Base-by-base conservation (phyloP, 92 coral and sea anemone genomes). In the Phenganax marumi region DNA sequence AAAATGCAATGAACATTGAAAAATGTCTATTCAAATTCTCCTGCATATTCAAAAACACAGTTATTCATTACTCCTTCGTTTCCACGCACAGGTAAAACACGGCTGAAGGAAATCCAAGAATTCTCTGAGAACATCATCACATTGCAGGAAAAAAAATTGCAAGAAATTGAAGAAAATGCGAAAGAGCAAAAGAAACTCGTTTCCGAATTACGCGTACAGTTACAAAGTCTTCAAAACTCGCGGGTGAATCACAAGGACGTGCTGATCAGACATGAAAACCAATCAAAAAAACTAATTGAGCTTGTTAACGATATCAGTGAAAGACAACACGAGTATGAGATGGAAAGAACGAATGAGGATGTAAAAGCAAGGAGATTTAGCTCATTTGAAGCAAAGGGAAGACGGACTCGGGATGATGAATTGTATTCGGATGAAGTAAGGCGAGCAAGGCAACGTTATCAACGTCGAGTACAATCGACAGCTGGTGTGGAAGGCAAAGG, bases 171-270 rank as follows among this genome's bases (percentile, higher is more conserved):
- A 9, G 83, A 78, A 78, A 78, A 78, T 46, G 19, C 26, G 72
- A 48, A 60, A 10, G 83, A 78, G 16, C 83, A 78, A 13, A 78
- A 62, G 63, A 61, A 62, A 62, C 58, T 78, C 12, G 17, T 78
- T 51, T 46, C 43, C 8, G 83, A 78, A 48, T 43, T 78, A 48
- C 83, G 83, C 58, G 52, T 50, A 18, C 71, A 47, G 18, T 52
- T 78, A 10, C 83, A 78, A 63, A 78, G 21, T 33, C 83, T 78
- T 7, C 83, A 78, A 53, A 78, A 78, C 46, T 78, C 83, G 19
- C 65, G 83, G 51, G 83, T 78, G 48, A 78, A 78, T 49, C 83
- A 78, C 73, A 78, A 78, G 48, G 83, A 78, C 58, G 73, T 78
- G 3, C 73, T 78, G 7, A 60, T 78, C 7, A 61, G 73, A 14